A percentile compares a stretch with the other conserved stretches of the same genome.
phyloP scores from a whole-genome alignment of 2,113 vertebrate genomes.

The Porphyrio hochstetteri region DNA sequence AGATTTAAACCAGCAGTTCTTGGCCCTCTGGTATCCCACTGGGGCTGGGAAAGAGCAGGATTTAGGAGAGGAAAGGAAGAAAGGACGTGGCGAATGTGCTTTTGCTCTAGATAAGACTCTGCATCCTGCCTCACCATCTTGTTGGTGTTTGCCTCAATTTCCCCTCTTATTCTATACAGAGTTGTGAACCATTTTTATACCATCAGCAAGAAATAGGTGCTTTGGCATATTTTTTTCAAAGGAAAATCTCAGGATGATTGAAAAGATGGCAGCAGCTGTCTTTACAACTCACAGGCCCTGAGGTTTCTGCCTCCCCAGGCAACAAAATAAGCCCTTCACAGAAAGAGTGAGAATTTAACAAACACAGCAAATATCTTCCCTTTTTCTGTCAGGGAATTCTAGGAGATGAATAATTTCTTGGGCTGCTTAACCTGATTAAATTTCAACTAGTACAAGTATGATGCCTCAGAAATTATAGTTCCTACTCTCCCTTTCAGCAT shows the following conservation, averaged over 20 bases:
- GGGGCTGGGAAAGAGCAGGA: background rate
- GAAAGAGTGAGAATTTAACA: background rate
- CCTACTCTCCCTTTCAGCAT: background rate
- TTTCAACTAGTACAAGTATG: background rate
- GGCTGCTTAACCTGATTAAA: background rate
- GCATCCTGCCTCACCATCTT: conserved; percentile 3
- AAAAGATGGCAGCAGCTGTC: background rate
- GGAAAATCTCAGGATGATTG: background rate
- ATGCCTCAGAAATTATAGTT: background rate
- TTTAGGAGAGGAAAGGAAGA: background rate
- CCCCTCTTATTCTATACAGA: background rate
- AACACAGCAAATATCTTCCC: background rate
- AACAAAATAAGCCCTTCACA: background rate
- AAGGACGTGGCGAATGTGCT: background rate
- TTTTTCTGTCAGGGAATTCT: background rate
- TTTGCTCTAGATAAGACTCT: background rate
- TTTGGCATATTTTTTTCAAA: background rate
- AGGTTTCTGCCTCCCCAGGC: background rate
- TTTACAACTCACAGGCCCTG: background rate
- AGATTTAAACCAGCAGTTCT: background rate
- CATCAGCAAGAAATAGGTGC: background rate
- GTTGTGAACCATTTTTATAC: background rate
- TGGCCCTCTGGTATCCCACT: background rate
- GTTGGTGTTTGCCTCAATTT: background rate
- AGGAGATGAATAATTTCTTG: background rate